phyloP scores from a whole-genome alignment of 2,113 vertebrate genomes.

The Barnardius zonarius region DNA sequence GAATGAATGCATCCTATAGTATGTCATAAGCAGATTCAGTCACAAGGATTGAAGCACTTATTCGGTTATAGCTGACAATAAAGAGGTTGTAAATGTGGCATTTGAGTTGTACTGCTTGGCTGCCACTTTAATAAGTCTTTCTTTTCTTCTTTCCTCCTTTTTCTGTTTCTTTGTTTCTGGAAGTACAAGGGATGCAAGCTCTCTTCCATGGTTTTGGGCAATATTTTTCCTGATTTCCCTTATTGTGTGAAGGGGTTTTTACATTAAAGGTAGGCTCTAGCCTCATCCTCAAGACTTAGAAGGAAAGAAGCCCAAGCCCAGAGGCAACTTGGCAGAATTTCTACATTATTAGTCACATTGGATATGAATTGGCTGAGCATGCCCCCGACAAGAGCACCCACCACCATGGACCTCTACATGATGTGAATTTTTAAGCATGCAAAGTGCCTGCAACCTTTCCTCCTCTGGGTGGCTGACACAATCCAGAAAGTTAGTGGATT shows the following conservation, averaged over 20 bases:
- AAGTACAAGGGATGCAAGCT: background rate
- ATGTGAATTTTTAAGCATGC: background rate
- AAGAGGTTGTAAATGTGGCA: background rate
- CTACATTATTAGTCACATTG: background rate
- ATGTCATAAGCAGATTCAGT: background rate
- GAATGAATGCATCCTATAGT: rapidly evolving
- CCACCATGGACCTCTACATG: background rate
- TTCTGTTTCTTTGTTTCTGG: background rate
- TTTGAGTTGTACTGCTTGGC: background rate
- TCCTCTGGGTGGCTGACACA: background rate
- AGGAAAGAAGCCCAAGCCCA: background rate
- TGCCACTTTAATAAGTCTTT: background rate
- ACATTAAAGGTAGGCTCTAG: background rate
- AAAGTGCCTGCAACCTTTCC: background rate
- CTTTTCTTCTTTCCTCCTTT: background rate
- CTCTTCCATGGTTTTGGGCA: background rate
- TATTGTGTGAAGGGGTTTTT: background rate
- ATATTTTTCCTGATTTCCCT: background rate
- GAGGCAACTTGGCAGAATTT: background rate
- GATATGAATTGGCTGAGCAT: background rate
- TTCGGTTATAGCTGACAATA: background rate
- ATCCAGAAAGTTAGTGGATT: background rate
- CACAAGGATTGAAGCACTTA: background rate
- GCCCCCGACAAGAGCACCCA: background rate
- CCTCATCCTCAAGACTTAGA: background rate